Base-by-base conservation (phyloP, 2,888 invertebrate genomes). In the Rhyacophila evoluta region DNA sequence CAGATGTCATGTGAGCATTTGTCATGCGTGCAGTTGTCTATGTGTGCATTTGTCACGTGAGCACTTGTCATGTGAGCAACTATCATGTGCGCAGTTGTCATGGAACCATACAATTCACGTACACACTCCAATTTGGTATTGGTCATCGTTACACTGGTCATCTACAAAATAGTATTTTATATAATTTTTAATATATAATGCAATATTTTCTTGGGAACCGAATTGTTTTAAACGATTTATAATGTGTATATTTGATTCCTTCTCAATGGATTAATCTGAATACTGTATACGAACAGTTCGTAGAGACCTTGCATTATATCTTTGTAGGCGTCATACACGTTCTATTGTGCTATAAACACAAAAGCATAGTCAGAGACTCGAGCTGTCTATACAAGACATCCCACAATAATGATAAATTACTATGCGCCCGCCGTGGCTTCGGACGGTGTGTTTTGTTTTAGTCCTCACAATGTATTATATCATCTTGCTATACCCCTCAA, bases 321-420 rank as follows among this genome's bases (percentile, higher is more conserved):
- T 39, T n/a, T 12, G 55, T 55, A 55, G 55, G 55, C 55, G 55
- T 55, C 19, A 10, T 55, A 55, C 55, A 55, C 55, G 1, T 19
- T 55, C 55, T 25, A 55, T 55, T 55, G 55, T 55, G 55, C 19
- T 8, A 1, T 55, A 55, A 25, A 55, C 19, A 55, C 55, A 55
- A 55, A 55, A 55, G 55, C 19, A 55, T 55, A 55, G 12, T 55
- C 10, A 19, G 55, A 55, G 55, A 55, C 55, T 55, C 55, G 10
- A 10, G 25, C 55, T 55, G 55, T 55, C 55, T 55, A 55, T 55
- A 25, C 25, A 55, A 55, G 25, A 12, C 55, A 55, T 55, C 55
- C 55, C 55, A 55, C 55, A 55, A 19, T 19, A 55, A 55, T 55
- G 55, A 55, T 55, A 55, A 55, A 55, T 55, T 55, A 19, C 55